A percentile compares a stretch with the other conserved stretches of the same genome.
Evolutionary conservation across 2,888 invertebrate species (phyloP).

Genomic region (Ligdia adustata): DNA sequence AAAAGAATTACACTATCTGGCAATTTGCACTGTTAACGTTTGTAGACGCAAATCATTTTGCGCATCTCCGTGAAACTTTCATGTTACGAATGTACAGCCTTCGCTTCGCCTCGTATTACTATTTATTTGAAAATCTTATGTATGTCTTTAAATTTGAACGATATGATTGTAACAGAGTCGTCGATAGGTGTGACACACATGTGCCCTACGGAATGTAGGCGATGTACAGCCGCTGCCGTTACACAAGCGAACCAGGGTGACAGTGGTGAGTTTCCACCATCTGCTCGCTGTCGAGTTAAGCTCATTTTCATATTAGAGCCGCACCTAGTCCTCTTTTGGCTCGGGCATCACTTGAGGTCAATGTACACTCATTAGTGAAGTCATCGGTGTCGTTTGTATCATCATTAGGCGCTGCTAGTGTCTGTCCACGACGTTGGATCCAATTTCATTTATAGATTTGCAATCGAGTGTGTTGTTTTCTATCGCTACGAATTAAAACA

Average conservation of each 20-base stretch:
- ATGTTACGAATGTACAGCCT: too few relatives aligned
- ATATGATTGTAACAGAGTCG: slow-evolving; percentile 55
- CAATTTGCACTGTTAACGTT: too few relatives aligned
- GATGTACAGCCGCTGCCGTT: slow-evolving; percentile 69
- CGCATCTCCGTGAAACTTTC: too few relatives aligned
- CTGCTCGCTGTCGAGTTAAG: slow-evolving; percentile 22
- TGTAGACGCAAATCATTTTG: too few relatives aligned
- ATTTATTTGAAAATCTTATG: too few relatives aligned
- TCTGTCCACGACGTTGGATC: slow-evolving; percentile 16
- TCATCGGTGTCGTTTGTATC: slow-evolving; percentile 30
- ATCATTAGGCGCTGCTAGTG: slow-evolving; percentile 39
- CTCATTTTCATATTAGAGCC: slow-evolving; percentile 20
- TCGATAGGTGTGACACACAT: slow-evolving; percentile 60
- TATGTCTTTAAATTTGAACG: slow-evolving; percentile 1
- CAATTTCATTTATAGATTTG: slow-evolving; percentile 23
- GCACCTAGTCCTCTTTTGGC: slow-evolving; percentile 16
- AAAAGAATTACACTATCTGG: too few relatives aligned
- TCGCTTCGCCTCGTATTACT: too few relatives aligned
- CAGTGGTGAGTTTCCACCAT: slow-evolving; percentile 65
- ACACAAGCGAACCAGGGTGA: slow-evolving; percentile 62
- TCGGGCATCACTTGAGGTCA: slow-evolving; percentile 35
- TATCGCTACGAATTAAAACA: too few relatives aligned
- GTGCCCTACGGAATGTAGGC: slow-evolving; percentile 67
- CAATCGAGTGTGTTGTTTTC: slow-evolving; percentile 16
- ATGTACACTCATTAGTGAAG: slow-evolving; percentile 41